Base-by-base conservation (phyloP, 1,140 invertebrate genomes). In the Lepidostoma basale region DNA sequence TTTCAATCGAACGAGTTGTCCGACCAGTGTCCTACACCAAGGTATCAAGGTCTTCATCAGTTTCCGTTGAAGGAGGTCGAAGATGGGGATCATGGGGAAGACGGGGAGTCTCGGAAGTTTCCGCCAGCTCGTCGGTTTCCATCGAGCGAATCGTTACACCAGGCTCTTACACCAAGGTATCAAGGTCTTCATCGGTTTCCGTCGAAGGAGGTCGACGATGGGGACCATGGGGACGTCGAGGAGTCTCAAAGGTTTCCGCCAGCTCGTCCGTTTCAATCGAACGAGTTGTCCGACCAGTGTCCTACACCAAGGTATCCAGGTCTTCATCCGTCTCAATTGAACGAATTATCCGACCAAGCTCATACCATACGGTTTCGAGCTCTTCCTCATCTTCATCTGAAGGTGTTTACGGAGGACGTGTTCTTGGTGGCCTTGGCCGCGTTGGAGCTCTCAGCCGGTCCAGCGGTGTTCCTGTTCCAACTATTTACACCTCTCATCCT, bases 401-500 rank as follows among this genome's bases (percentile, higher is more conserved):
- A 42, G 14, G 1, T 25, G 5, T 26, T 47, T 14, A 12, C 12
- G 14, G 9, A 1, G 47, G 62, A 52, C 47, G 36, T 52, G 33
- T 36, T 14, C 30, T 64, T 26, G 47, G 30, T 39, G 62, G 62
- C 28, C 63, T 66, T 16, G 63, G 63, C 8, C 18, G 64, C 18
- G 42, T 67, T 20, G 64, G 69, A 16, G 47, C 25, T 1, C 16
- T 49, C 8, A 44, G 68, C 25, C 54, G 62, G 28, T 45, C 30
- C 14, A 58, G 62, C 14, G 52, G 42, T 6, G 23, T 56, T 36
- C 47, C 23, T 67, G 8, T 44, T 3, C 64, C 64, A 9, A 20
- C 12, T 26, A 28, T 63, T 3, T 71, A 63, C 33, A 71, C 69
- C 14, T 36, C 25, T 5, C 65, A 71, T 40, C 69, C 69, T 25